These are phyloP conservation scores for Allobates femoralis DNA, from an alignment of 2,797 vertebrate species.

Conservation along the genomic window DNA sequence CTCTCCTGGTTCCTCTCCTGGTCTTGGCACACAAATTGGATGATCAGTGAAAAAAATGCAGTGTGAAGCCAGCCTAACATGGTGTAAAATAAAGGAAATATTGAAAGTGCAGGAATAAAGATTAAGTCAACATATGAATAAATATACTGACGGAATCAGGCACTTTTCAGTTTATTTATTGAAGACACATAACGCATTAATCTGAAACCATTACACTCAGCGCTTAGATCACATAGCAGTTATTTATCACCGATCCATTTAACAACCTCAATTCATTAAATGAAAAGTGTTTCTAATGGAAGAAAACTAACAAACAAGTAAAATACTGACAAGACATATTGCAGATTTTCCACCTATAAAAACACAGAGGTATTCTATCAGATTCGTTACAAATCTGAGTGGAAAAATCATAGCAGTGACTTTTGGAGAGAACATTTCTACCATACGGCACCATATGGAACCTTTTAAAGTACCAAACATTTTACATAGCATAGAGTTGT, in stretches of 20 bases:
- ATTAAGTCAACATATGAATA: not conserved
- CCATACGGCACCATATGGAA: too few relatives aligned
- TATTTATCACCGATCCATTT: slow-evolving; percentile 15
- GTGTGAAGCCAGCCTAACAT: too few relatives aligned
- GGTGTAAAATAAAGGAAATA: not conserved
- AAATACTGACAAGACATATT: not conserved
- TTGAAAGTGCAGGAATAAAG: not conserved
- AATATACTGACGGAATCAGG: not conserved
- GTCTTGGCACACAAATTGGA: too few relatives aligned
- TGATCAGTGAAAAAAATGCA: too few relatives aligned
- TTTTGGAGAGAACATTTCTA: too few relatives aligned
- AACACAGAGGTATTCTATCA: too few relatives aligned
- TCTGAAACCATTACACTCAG: not conserved
- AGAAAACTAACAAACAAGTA: slow-evolving; percentile 22
- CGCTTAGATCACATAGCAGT: not conserved
- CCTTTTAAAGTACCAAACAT: too few relatives aligned
- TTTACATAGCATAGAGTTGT: too few relatives aligned
- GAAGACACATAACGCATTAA: not conserved
- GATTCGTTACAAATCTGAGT: too few relatives aligned
- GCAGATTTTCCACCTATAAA: not conserved
- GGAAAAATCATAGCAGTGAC: too few relatives aligned
- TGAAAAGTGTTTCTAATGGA: slow-evolving; percentile 10
- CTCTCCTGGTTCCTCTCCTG: too few relatives aligned
- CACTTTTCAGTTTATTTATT: not conserved
- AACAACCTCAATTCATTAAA: slow-evolving; percentile 36